A percentile compares a stretch with the other conserved stretches of the same genome.
phyloP scores from a whole-genome alignment of 2,113 vertebrate species.

The Ursus arctos region DNA sequence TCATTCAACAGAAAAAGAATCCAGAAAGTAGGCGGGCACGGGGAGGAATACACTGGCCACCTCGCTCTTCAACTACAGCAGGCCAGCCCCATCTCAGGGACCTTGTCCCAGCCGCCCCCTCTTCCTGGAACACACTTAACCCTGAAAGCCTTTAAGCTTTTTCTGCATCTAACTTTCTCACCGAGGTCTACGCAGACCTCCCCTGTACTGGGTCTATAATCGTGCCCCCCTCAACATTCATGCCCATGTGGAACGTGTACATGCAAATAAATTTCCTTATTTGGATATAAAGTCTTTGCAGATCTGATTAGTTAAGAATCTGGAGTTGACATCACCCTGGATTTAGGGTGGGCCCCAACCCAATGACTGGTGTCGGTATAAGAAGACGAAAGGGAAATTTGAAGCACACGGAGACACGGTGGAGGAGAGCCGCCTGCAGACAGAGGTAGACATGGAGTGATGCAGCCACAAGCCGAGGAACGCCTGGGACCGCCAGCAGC shows the following conservation, averaged over 20 bases:
- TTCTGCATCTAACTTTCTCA: not conserved
- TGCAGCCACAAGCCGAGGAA: not conserved
- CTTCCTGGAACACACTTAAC: too few relatives aligned
- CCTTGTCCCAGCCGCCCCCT: not conserved
- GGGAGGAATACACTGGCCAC: accelerated
- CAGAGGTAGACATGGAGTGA: too few relatives aligned
- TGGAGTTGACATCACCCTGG: not conserved
- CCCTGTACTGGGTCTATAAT: not conserved
- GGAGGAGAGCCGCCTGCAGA: not conserved
- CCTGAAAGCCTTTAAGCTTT: not conserved
- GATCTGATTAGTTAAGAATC: not conserved
- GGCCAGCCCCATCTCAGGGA: not conserved
- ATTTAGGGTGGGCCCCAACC: not conserved
- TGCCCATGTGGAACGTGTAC: not conserved
- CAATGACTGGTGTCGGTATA: not conserved
- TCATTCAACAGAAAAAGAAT: not conserved
- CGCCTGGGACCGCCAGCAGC: accelerated
- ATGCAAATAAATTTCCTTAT: not conserved
- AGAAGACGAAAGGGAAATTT: not conserved
- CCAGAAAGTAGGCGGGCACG: accelerated
- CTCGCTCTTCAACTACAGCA: too few relatives aligned
- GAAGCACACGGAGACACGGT: not conserved
- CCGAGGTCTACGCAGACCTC: too few relatives aligned
- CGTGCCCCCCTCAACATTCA: accelerated
- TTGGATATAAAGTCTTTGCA: not conserved